Evolutionary conservation across 2,113 vertebrate species (phyloP), one percentile per base, ranked within the genome.

Genomic region (Hyla sarda): DNA sequence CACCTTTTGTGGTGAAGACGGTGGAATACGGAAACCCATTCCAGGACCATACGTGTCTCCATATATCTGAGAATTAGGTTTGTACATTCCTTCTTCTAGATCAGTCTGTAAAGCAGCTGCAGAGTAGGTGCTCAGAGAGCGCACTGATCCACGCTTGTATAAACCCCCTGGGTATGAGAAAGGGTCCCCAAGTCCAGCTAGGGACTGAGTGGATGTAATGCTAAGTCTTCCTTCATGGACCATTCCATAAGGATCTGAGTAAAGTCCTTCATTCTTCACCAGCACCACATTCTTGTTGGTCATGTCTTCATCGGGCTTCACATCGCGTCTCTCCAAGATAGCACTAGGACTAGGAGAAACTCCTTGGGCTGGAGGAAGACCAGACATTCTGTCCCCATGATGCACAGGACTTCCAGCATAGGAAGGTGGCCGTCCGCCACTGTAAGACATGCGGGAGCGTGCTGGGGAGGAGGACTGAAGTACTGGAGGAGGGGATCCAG

Each of bases 281-380:
- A 99, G 92, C 41, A 98, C 93, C 96, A 98, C 93, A 88, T 97
- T 97, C 90, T 99, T 99, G 65, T 94, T 93, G 1, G 96, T 95
- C 89, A 98, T 92, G 78, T 99, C 98, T 86, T 99, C 98, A 0
- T 99, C 98, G 0, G 98, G 98, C 28, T 99, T 99, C 86, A 99
- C 98, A 0, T 99, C 98, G 0, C 98, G 96, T 17, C 98, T 96
- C 86, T 99, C 98, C 92, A 99, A 93, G 93, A 99, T 99, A 92
- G 98, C 97, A 11, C 98, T 99, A 87, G 98, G 97, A 30, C 97
- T 99, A 9, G 97, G 96, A 0, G 97, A 97, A 28, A 99, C 93
- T 0, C 95, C 96, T 3, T 87, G 92, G 1, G 95, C 93, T 0
- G 94, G 92, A 0, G 97, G 96, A 5, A 94, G 90, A 50, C 83